Evolutionary conservation across 1,140 invertebrate species (phyloP).

Genomic region (Leptestheria dahalacensis): DNA sequence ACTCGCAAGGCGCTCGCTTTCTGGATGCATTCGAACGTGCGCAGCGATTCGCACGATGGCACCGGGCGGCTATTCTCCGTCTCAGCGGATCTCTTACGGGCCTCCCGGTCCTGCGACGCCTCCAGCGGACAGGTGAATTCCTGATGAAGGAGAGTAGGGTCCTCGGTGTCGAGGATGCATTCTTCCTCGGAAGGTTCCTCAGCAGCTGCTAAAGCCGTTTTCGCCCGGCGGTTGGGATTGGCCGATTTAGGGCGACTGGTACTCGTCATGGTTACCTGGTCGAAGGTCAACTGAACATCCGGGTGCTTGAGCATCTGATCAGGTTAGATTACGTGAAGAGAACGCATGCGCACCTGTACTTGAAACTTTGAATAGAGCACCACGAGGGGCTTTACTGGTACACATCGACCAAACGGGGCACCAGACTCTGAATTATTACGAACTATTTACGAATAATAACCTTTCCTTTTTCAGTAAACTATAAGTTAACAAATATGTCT

Average conservation of each 20-base stretch:
- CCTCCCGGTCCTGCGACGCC: too few relatives aligned
- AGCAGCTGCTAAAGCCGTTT: not conserved
- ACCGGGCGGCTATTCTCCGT: not conserved
- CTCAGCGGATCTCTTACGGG: not conserved
- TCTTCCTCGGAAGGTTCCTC: not conserved
- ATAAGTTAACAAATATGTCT: too few relatives aligned
- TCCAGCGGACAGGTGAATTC: too few relatives aligned
- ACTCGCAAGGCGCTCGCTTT: slow-evolving; percentile 7
- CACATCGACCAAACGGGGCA: not conserved
- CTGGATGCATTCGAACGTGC: slow-evolving; percentile 8
- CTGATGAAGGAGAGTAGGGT: too few relatives aligned
- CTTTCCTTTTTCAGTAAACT: too few relatives aligned
- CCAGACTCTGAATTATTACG: too few relatives aligned
- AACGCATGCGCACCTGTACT: not conserved
- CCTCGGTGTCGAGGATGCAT: not conserved
- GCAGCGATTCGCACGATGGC: not conserved
- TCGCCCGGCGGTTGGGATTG: not conserved
- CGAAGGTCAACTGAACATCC: not conserved
- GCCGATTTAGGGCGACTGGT: slow-evolving; percentile 3
- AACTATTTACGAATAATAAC: too few relatives aligned
- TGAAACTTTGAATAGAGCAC: not conserved
- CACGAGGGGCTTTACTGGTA: not conserved
- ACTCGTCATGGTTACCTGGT: not conserved
- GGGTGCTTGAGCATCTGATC: not conserved
- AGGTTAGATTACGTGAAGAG: not conserved